phyloP scores from a whole-genome alignment of 2,888 invertebrate genomes.

The Galeopsomyia nigrocyanea region DNA sequence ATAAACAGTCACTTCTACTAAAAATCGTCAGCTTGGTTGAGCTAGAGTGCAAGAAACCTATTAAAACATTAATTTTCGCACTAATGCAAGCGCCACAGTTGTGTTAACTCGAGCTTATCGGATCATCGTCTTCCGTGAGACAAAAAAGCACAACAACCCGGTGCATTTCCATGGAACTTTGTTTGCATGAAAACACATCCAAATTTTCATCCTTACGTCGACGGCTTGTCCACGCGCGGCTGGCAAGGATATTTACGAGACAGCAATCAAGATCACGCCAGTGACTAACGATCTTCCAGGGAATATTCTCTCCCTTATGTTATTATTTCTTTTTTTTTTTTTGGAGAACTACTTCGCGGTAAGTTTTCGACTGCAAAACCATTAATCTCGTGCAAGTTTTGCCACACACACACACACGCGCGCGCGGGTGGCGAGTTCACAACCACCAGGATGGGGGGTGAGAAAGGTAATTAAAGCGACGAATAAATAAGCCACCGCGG shows the following conservation, averaged over 20 bases:
- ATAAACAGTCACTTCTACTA: too few species aligned
- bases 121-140: background rate
- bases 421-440: background rate
- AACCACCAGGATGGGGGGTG: conserved; percentile 44
- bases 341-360: conserved; percentile 45
- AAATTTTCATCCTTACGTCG: conserved; percentile 3
- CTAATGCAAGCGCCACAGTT: conserved; percentile 3
- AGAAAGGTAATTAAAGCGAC: conserved; percentile 64
- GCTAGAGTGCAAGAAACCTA: too few species aligned
- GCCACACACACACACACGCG: background rate
- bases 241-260: background rate
- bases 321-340: background rate
- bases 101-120: conserved; percentile 17
- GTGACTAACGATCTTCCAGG: conserved; percentile 46
- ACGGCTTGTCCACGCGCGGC: background rate
- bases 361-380: conserved; percentile 37
- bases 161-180: too few species aligned
- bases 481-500: conserved; percentile 64
- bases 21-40: too few species aligned
- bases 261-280: conserved; percentile 29
- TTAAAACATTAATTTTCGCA: conserved; percentile 9
- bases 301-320: conserved; percentile 26
- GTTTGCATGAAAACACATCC: background rate
- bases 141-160: background rate
- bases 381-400: conserved; percentile 56